Conservation (phyloP, 1,140 invertebrate genomes). For the Araneus ventricosus region DNA sequence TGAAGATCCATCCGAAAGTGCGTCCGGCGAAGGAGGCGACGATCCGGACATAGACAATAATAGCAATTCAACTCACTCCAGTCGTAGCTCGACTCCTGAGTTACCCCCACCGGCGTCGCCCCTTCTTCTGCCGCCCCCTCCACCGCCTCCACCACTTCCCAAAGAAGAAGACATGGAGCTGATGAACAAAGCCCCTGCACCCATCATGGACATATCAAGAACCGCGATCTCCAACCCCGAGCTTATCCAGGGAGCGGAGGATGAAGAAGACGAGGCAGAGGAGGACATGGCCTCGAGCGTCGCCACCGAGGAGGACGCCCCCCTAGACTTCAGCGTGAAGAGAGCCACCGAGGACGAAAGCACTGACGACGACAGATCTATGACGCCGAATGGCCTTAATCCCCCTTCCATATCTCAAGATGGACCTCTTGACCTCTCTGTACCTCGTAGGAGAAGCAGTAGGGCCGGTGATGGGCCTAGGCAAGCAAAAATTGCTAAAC, state of each 20-base stretch:
- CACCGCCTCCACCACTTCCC: conserved; percentile 37
- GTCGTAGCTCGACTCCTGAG: conserved; percentile 61
- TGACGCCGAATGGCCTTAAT: conserved; percentile 82
- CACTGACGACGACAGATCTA: conserved; percentile 85
- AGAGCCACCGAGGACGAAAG: conserved; percentile 80
- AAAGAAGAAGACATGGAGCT: conserved; percentile 58
- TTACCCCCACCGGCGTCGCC: conserved; percentile 16
- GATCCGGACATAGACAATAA: conserved; percentile 29
- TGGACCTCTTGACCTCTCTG: conserved; percentile 89
- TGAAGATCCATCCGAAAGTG: conserved; percentile 61
- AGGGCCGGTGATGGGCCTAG: conserved; percentile 65
- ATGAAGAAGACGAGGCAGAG: conserved; percentile 61
- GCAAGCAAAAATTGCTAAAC: conserved; percentile 83
- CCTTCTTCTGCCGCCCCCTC: conserved; percentile 1
- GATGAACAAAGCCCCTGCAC: conserved; percentile 18
- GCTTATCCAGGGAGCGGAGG: conserved; percentile 56
- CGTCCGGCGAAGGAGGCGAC: conserved; percentile 48
- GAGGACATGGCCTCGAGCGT: conserved; percentile 48
- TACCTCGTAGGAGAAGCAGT: conserved; percentile 85
- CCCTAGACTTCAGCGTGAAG: conserved; percentile 89
- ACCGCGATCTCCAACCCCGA: conserved; percentile 62
- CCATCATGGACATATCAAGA: conserved; percentile 72
- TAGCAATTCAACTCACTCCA: conserved; percentile 45
- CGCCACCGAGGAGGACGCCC: conserved; percentile 57
- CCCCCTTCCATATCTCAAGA: conserved; percentile 82